Evolutionary conservation across 2,888 invertebrate species (phyloP).

Genomic region (Meta bourneti): DNA sequence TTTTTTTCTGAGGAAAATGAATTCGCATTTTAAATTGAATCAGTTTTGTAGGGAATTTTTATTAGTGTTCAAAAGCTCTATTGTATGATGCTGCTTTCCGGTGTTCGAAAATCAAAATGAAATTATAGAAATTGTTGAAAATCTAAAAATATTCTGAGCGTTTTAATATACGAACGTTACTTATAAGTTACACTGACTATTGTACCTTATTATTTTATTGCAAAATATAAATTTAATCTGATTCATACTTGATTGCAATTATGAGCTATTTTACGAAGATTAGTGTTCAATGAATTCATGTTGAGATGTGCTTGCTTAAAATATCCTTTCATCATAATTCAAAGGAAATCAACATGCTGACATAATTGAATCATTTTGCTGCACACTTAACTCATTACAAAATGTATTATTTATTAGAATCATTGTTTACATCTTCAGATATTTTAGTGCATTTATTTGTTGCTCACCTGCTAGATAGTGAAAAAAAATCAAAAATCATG

Average conservation of each 20-base stretch:
- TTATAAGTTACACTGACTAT: not conserved
- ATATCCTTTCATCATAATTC: too few species aligned
- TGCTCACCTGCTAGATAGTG: conserved; percentile 16
- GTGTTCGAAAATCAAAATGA: conserved; percentile 70
- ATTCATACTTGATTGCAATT: conserved; percentile 15
- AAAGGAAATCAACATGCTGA: not conserved
- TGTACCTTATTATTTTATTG: not conserved
- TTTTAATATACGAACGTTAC: conserved; percentile 19
- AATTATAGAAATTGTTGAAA: conserved; percentile 50
- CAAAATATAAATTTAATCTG: not conserved
- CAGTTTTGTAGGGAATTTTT: not conserved
- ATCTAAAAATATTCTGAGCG: conserved; percentile 21
- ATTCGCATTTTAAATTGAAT: not conserved
- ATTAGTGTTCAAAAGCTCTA: not conserved
- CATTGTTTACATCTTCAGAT: conserved; percentile 70
- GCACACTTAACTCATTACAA: conserved; percentile 63
- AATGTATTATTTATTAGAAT: conserved; percentile 72
- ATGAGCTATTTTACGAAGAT: not conserved
- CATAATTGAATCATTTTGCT: conserved; percentile 47
- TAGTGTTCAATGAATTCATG: not conserved
- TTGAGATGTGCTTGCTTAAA: conserved; percentile 8
- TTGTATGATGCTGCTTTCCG: conserved; percentile 36
- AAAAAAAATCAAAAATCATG: conserved; percentile 59
- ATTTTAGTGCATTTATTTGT: conserved; percentile 63
- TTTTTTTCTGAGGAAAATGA: not conserved